A percentile compares a stretch with the other conserved stretches of the same genome.
Conservation (phyloP, 2,113 vertebrate species). For the Pipra filicauda region DNA sequence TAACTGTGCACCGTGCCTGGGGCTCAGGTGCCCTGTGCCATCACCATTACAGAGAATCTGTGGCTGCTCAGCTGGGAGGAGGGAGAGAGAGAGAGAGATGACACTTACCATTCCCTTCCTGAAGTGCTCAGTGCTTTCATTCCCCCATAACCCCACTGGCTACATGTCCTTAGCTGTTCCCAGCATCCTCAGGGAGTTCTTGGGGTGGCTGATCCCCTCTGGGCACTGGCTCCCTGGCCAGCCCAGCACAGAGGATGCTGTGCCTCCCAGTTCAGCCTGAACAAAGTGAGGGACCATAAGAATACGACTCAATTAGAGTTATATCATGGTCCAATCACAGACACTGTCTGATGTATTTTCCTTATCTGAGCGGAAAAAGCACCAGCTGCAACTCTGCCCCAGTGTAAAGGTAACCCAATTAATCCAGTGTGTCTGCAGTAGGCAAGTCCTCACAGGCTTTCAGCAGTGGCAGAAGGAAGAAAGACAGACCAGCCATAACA, state of each 20-base stretch:
- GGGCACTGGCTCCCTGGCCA: accelerated
- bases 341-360: background rate
- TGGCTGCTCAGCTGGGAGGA: background rate
- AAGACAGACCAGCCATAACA: background rate
- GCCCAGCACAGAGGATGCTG: background rate
- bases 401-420: background rate
- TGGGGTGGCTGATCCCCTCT: background rate
- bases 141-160: background rate
- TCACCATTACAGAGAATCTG: background rate
- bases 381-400: background rate
- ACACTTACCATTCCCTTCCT: background rate
- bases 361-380: background rate
- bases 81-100: background rate
- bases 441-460: background rate
- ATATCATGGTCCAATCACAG: accelerated
- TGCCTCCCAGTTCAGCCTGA: background rate
- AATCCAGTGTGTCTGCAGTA: background rate
- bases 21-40: background rate
- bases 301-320: background rate
- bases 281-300: background rate
- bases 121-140: background rate
- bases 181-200: background rate
- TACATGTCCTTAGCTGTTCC: background rate
- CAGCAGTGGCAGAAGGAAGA: background rate
- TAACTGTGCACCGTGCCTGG: background rate